Conservation (phyloP, 2,888 invertebrate species). For the Drosophila paranaensis region DNA sequence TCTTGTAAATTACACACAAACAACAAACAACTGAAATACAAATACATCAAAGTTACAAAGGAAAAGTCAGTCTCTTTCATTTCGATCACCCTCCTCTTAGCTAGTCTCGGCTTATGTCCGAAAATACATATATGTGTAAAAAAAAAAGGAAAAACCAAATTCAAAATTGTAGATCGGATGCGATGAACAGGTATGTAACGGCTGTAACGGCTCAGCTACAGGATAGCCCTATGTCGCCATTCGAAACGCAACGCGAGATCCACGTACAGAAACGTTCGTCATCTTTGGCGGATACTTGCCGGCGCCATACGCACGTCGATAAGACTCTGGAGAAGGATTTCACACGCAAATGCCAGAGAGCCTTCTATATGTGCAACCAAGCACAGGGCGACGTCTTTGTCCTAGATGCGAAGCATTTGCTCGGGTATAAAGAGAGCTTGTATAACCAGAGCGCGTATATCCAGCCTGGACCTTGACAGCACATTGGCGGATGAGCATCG, state of each 20-base stretch:
- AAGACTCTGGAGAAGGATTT: not conserved
- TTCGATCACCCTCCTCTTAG: not conserved
- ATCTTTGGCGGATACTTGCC: not conserved
- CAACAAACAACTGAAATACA: conserved; percentile 1
- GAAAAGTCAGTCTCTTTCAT: not conserved
- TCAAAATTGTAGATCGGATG: not conserved
- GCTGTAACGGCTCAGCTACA: conserved; percentile 3
- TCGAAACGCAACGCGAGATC: not conserved
- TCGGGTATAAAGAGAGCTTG: conserved; percentile 14
- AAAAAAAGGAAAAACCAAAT: not conserved
- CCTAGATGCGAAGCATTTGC: not conserved
- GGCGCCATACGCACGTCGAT: not conserved
- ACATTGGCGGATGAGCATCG: conserved; percentile 15
- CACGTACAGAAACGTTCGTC: not conserved
- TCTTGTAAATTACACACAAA: conserved; percentile 32
- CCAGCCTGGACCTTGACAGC: conserved; percentile 11
- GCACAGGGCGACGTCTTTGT: not conserved
- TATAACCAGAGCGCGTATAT: conserved; percentile 1
- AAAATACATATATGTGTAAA: not conserved
- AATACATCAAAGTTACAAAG: conserved; percentile 34
- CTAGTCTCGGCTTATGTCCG: not conserved
- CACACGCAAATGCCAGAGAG: not conserved
- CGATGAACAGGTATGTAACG: conserved; percentile 8
- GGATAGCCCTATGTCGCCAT: not conserved
- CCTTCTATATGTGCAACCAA: not conserved